phyloP scores from a whole-genome alignment of 2,113 vertebrate species.

The Glaucomys volans region DNA sequence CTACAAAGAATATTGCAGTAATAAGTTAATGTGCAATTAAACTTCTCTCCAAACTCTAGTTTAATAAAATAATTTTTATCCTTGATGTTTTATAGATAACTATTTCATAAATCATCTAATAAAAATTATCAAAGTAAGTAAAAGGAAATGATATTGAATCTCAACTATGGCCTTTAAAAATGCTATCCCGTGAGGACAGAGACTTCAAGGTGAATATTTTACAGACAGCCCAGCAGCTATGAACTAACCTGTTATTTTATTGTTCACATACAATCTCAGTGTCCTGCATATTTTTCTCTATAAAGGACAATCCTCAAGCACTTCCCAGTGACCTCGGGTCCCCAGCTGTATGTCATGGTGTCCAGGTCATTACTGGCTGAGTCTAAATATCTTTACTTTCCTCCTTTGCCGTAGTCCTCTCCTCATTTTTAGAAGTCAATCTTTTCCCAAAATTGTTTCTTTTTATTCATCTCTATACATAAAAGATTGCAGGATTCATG shows the following conservation, averaged over 20 bases:
- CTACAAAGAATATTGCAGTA: not conserved
- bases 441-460: not conserved
- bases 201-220: conserved; percentile 14
- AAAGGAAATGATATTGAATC: not conserved
- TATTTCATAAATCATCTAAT: not conserved
- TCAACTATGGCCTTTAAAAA: not conserved
- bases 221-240: not conserved
- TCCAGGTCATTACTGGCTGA: not conserved
- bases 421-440: not conserved
- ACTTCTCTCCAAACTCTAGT: not conserved
- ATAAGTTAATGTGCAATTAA: not conserved
- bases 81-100: not conserved
- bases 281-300: not conserved
- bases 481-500: not conserved
- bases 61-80: conserved; percentile 33
- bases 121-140: not conserved
- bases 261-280: not conserved
- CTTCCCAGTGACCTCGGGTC: not conserved
- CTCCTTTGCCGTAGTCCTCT: not conserved
- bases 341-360: not conserved
- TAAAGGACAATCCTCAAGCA: not conserved
- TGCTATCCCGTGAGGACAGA: not conserved
- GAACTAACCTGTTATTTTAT: not conserved
- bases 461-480: not conserved
- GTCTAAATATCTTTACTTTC: not conserved